A percentile compares a stretch with the other conserved stretches of the same genome.
These are phyloP conservation scores for Melieria crassipennis DNA, from an alignment of 2,888 invertebrate genomes.

Conservation along the genomic window DNA sequence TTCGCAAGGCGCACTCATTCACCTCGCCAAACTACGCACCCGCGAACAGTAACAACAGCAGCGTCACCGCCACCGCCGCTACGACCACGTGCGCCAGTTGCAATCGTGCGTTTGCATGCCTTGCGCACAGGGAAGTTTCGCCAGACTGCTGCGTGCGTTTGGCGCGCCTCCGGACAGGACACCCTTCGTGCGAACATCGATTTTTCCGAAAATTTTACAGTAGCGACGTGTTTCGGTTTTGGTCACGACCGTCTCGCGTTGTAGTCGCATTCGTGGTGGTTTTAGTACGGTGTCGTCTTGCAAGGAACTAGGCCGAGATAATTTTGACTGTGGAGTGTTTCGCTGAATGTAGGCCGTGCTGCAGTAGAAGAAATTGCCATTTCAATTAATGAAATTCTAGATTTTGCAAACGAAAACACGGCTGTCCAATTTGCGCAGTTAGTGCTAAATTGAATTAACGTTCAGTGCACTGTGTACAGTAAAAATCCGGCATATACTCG, in stretches of 20 bases:
- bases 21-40: no score
- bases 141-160: background rate
- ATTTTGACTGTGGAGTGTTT: no score
- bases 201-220: constrained; percentile 39
- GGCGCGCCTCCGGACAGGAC: background rate
- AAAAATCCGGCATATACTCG: background rate
- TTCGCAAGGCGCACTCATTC: background rate
- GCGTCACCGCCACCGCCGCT: constrained; percentile 42
- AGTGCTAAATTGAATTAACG: background rate
- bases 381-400: no score
- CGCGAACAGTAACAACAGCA: no score
- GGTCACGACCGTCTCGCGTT: background rate
- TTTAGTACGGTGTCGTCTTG: background rate
- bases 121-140: constrained; percentile 50
- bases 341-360: no score
- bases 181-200: background rate
- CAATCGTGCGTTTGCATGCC: constrained; percentile 48
- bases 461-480: background rate
- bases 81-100: constrained; percentile 55
- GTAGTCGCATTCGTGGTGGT: background rate
- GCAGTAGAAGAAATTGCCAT: no score
- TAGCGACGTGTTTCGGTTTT: constrained; percentile 35
- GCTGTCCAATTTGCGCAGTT: background rate
- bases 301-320: background rate
- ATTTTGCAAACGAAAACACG: no score